These are phyloP conservation scores for Callipepla squamata DNA, from an alignment of 2,113 vertebrate species.

Conservation along the genomic window DNA sequence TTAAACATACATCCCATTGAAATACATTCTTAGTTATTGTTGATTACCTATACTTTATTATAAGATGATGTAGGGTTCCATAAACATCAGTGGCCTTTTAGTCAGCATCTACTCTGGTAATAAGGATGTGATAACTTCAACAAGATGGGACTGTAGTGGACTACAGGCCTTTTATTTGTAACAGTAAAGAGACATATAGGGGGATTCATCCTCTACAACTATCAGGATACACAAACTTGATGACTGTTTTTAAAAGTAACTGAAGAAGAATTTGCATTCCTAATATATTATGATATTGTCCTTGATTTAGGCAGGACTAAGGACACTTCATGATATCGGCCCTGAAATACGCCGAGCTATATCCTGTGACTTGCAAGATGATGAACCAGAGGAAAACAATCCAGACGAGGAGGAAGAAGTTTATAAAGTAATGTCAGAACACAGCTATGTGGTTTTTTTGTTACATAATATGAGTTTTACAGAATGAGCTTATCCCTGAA, in stretches of 20 bases:
- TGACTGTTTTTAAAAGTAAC: slow-evolving; percentile 8
- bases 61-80: not conserved
- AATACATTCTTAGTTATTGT: slow-evolving; percentile 48
- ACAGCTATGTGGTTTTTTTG: slow-evolving; percentile 37
- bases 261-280: slow-evolving; percentile 33
- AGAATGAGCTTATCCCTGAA: not conserved
- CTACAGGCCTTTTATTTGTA: not conserved
- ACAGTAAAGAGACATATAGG: not conserved
- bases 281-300: slow-evolving; percentile 84
- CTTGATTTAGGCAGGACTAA: slow-evolving; percentile 97
- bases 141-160: not conserved
- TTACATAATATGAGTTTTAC: not conserved
- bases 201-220: not conserved
- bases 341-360: slow-evolving; percentile 99
- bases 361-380: slow-evolving; percentile 99
- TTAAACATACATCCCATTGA: slow-evolving; percentile 38
- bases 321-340: slow-evolving; percentile 99
- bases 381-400: slow-evolving; percentile 95
- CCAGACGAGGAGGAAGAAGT: slow-evolving; percentile 96
- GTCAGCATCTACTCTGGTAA: not conserved
- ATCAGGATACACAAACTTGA: not conserved
- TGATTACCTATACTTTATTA: not conserved
- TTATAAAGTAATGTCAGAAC: slow-evolving; percentile 92
- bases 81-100: not conserved
- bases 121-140: not conserved